Evolutionary conservation across 1,140 invertebrate species (phyloP), one percentile per base, ranked within the genome.

Genomic region (Parapsyche elsis): DNA sequence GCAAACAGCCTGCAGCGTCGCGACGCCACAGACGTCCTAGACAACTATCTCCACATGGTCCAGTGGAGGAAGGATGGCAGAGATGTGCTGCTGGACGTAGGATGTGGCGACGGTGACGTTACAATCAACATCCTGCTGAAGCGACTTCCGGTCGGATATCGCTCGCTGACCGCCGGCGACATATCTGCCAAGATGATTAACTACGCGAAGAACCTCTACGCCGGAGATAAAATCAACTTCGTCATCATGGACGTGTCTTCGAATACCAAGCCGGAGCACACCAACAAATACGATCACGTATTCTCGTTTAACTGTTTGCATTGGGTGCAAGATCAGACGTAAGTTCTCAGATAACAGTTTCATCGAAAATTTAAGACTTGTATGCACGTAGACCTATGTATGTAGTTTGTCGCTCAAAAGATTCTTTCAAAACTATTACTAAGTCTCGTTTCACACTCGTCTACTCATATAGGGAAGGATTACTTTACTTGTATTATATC

Each of bases 251-350:
- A 96, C 84, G 93, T 96, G 64, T 90, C 90, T 0, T 84, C 16
- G 85, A 2, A 85, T 91, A 0, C 84, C 92, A 23, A 24, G 53
- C 85, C 85, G 0, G 85, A 90, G 16, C 81, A 90, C 79, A 83
- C 86, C 10, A 90, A 86, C n/a, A 85, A 86, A 38, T 95, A 94
- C 82, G 90, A 94, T 80, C 94, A 95, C 84, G 91, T 92, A 0
- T 92, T 95, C 71, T 96, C 95, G 0, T 95, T 96, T 83, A 95
- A 95, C 84, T 94, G 94, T 81, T 87, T 96, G 0, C 95, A 96
- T 83, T 96, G 95, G 95, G 92, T 95, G 38, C 91, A 92, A 79
- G 90, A 95, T 84, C 92, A 94, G 83, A 90, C 90, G 91, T 95
- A 90, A 88, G 90, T 77, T 19, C 5, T 61, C 9, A 57, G 4